phyloP scores from a whole-genome alignment of 2,888 invertebrate species.

The Bombyx huttoni region DNA sequence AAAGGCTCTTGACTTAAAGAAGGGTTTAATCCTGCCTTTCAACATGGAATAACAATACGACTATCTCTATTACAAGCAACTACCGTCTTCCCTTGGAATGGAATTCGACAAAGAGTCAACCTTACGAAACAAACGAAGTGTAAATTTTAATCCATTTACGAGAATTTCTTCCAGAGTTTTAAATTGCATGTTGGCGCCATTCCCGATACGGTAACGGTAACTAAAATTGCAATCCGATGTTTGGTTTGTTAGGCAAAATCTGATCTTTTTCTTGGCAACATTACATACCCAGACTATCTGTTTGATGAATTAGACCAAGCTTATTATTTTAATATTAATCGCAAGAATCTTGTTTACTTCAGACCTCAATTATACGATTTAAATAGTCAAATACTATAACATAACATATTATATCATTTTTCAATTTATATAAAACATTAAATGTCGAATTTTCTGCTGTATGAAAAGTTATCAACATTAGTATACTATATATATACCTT shows the following conservation, averaged over 20 bases:
- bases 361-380: too few species aligned
- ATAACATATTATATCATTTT: too few species aligned
- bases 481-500: too few species aligned
- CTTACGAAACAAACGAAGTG: conserved; percentile 25
- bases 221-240: neutral
- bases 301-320: too few species aligned
- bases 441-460: too few species aligned
- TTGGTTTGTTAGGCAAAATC: neutral
- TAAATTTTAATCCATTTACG: conserved; percentile 43
- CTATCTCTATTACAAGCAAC: neutral
- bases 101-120: conserved; percentile 13
- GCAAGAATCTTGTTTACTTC: too few species aligned
- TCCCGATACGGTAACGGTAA: conserved; percentile 4
- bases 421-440: too few species aligned
- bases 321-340: too few species aligned
- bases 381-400: too few species aligned
- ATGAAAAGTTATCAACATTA: too few species aligned
- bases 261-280: neutral
- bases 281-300: neutral
- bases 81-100: neutral
- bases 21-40: neutral
- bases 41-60: neutral
- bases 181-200: conserved; percentile 27
- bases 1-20: neutral
- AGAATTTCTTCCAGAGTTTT: conserved; percentile 8